Conservation (phyloP, 2,113 vertebrate species). For the Pipa parva region DNA sequence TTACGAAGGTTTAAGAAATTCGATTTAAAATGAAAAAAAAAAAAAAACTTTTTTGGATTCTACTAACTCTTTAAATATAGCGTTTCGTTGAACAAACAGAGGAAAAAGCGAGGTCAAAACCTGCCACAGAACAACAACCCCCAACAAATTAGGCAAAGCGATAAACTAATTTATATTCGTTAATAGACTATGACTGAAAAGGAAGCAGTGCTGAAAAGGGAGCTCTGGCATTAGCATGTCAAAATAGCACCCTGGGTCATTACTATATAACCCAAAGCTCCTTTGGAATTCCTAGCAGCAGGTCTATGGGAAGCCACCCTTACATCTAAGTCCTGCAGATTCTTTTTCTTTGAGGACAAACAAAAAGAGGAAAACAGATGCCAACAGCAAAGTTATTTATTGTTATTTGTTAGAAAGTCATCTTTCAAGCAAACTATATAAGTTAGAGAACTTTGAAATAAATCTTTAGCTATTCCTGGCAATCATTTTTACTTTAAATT, state of each 20-base stretch:
- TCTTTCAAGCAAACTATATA: too few relatives aligned
- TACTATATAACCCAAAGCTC: not conserved
- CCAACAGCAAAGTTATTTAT: too few relatives aligned
- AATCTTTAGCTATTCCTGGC: too few relatives aligned
- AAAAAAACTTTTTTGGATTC: too few relatives aligned
- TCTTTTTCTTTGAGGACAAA: not conserved
- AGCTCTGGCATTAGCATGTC: not conserved
- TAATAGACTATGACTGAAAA: not conserved
- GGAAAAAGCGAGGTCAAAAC: not conserved
- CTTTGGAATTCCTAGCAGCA: not conserved
- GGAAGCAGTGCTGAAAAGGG: not conserved
- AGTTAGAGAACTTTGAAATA: too few relatives aligned
- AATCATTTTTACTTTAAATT: too few relatives aligned
- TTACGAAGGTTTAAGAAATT: too few relatives aligned
- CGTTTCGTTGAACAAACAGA: too few relatives aligned
- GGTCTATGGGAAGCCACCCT: not conserved
- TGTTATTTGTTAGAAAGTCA: too few relatives aligned
- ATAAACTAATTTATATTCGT: not conserved
- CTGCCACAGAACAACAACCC: not conserved
- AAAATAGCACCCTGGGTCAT: not conserved
- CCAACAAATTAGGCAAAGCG: not conserved
- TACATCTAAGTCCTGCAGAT: not conserved
- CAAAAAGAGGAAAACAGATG: too few relatives aligned
- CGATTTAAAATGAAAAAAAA: too few relatives aligned
- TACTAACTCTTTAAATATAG: too few relatives aligned